Conservation (phyloP, 2,113 vertebrate species). For the Noturus placidus region DNA sequence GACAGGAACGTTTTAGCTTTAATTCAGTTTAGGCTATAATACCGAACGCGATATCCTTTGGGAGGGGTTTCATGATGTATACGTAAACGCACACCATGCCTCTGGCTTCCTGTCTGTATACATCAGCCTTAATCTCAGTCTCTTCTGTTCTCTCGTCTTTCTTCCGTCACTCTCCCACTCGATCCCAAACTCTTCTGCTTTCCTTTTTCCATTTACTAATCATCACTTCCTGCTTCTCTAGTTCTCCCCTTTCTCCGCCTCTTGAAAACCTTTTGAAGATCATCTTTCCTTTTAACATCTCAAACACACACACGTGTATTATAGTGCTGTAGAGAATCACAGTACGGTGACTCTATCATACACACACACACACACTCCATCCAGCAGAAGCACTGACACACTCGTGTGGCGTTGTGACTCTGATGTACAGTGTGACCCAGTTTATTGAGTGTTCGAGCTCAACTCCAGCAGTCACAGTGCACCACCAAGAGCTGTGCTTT, state of each 20-base stretch:
- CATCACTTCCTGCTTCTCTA: not conserved
- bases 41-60: no score
- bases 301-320: not conserved
- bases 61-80: no score
- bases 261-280: not conserved
- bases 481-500: not conserved
- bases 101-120: not conserved
- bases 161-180: not conserved
- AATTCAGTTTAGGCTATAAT: no score
- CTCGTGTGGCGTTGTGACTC: constrained; percentile 22
- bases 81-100: not conserved
- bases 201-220: not conserved
- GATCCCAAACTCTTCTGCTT: not conserved
- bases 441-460: constrained; percentile 29
- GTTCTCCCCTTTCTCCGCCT: not conserved
- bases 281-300: not conserved
- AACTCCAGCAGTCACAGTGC: not conserved
- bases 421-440: constrained; percentile 39
- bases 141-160: not conserved
- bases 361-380: not conserved
- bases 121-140: not conserved
- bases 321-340: not conserved
- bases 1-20: no score
- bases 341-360: not conserved
- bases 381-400: constrained; percentile 10